Percentiles rank a stretch among this genome's conserved stretches.
Evolutionary conservation across 2,113 vertebrate species (phyloP).

Genomic region (Megaceryle maxima): DNA sequence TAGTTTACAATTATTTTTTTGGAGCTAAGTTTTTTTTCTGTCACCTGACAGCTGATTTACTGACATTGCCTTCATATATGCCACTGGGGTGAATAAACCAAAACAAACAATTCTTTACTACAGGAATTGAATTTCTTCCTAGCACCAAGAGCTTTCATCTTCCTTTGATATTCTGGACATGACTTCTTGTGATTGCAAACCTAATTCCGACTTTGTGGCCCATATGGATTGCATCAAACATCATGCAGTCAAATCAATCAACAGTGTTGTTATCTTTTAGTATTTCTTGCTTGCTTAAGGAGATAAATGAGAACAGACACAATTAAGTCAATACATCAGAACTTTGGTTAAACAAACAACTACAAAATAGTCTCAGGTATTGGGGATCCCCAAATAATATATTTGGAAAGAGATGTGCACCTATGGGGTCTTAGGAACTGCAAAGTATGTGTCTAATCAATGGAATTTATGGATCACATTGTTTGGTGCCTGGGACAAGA

Average conservation of each 20-base stretch:
- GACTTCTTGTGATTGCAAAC: background rate
- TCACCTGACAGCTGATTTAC: constrained; percentile 22
- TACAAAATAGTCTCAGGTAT: constrained; percentile 21
- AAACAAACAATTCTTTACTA: constrained; percentile 21
- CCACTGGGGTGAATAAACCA: background rate
- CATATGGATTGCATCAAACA: background rate
- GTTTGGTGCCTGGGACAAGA: background rate
- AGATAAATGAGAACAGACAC: constrained; percentile 10
- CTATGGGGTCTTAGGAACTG: background rate
- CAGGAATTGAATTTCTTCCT: constrained; percentile 11
- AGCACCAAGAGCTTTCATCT: background rate
- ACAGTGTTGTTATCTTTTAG: background rate
- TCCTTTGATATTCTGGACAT: background rate
- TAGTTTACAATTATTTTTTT: background rate
- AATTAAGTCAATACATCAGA: background rate
- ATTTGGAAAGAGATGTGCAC: background rate
- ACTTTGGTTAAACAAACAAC: background rate
- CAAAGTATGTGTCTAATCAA: background rate
- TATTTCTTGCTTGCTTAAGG: constrained; percentile 6
- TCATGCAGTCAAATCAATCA: background rate
- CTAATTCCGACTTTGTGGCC: background rate
- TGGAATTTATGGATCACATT: background rate
- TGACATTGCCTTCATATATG: background rate
- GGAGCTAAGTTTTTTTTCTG: background rate
- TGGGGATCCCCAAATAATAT: background rate